These are phyloP conservation scores for Rhaphigaster nebulosa DNA, from an alignment of 2,888 invertebrate species.

Conservation along the genomic window DNA sequence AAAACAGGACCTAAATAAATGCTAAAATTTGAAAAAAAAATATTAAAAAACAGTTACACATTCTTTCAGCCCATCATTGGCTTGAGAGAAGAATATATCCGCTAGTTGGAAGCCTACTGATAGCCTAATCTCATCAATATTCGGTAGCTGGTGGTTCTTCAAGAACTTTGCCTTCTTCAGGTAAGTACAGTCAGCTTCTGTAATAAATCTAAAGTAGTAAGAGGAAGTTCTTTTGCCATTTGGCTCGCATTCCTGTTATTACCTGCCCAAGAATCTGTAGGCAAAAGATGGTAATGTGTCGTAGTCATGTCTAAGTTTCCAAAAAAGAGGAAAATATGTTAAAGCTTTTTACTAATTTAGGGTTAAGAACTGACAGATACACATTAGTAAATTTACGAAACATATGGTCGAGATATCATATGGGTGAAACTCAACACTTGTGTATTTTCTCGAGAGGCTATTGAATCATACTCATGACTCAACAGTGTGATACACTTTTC, in stretches of 20 bases:
- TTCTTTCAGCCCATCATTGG: conserved; percentile 67
- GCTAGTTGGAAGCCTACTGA: conserved; percentile 68
- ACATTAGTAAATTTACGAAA: not conserved
- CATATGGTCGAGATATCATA: not conserved
- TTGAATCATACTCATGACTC: not conserved
- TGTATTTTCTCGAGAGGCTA: not conserved
- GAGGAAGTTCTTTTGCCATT: not conserved
- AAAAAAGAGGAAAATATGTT: not conserved
- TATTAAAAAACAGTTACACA: conserved; percentile 51
- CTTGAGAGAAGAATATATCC: conserved; percentile 68
- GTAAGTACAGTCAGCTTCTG: conserved; percentile 54
- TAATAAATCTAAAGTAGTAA: conserved; percentile 10
- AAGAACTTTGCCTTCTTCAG: conserved; percentile 65
- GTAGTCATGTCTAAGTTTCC: not conserved
- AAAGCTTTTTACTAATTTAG: not conserved
- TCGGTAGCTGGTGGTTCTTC: conserved; percentile 67
- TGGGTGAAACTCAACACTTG: not conserved
- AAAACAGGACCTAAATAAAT: not conserved
- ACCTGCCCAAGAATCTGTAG: conserved; percentile 9
- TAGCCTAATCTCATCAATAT: conserved; percentile 68
- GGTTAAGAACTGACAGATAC: not conserved
- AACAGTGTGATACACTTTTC: too few relatives aligned
- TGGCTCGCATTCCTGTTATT: not conserved
- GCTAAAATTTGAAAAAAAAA: not conserved
- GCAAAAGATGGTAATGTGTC: conserved; percentile 10